These are phyloP conservation scores for Lophius americanus DNA, from an alignment of 2,797 vertebrate genomes.

Conservation along the genomic window DNA sequence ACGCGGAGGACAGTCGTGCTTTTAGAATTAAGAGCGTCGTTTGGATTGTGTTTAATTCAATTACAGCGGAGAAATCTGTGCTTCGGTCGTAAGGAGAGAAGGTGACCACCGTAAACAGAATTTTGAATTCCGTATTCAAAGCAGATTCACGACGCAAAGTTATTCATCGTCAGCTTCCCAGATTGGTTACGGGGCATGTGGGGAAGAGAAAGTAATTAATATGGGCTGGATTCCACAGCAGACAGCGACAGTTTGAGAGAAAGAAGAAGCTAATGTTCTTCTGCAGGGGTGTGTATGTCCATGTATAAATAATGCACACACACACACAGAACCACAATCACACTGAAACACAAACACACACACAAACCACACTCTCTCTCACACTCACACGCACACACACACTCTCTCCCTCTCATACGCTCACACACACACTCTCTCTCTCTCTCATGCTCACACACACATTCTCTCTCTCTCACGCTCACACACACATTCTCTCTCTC, in stretches of 20 bases:
- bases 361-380: no score
- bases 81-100: conserved; percentile 50
- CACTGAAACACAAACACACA: not conserved
- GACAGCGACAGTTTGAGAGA: conserved; percentile 64
- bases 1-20: not conserved
- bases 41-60: conserved; percentile 48
- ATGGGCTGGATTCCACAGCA: conserved; percentile 77
- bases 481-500: no score
- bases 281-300: conserved; percentile 37
- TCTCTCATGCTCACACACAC: no score
- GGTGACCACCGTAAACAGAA: conserved; percentile 75
- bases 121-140: conserved; percentile 74
- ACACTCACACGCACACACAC: no score
- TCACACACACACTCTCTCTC: no score
- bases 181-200: conserved; percentile 79
- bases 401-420: no score
- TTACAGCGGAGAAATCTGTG: conserved; percentile 51
- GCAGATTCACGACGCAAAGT: conserved; percentile 80
- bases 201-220: conserved; percentile 78
- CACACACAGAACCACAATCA: no score
- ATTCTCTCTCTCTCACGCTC: no score
- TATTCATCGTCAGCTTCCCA: conserved; percentile 78
- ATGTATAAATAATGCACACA: not conserved
- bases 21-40: conserved; percentile 18
- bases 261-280: conserved; percentile 65